A percentile compares a stretch with the other conserved stretches of the same genome.
Conservation (phyloP, 30 jellyfish, hydroid and myxozoan species). For the Pelagia noctiluca region DNA sequence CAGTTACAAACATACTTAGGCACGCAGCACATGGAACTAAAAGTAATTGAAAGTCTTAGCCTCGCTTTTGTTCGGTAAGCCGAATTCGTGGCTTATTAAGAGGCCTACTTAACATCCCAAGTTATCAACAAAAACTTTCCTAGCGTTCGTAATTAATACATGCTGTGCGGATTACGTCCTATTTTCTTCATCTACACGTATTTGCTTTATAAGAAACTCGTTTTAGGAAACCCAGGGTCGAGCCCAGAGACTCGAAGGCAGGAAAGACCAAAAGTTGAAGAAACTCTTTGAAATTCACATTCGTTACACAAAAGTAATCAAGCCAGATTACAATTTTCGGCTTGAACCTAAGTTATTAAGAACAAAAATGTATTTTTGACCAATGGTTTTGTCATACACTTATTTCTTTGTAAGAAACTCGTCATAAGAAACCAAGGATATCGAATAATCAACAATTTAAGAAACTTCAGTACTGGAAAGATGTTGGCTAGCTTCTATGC, state of each 20-base stretch:
- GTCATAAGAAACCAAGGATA: too few relatives aligned
- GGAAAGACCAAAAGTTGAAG: too few relatives aligned
- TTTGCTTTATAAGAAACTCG: not conserved
- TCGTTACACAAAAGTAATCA: not conserved
- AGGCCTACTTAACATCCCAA: slow-evolving; percentile 11
- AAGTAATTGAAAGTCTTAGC: slow-evolving; percentile 18
- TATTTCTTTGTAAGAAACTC: too few relatives aligned
- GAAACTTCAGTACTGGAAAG: too few relatives aligned
- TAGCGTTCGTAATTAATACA: not conserved
- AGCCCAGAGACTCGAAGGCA: too few relatives aligned
- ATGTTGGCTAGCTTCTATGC: too few relatives aligned
- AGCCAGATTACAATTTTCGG: not conserved
- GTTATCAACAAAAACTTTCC: not conserved
- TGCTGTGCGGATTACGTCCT: not conserved
- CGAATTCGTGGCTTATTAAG: not conserved
- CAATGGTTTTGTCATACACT: too few relatives aligned
- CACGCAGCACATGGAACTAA: slow-evolving; percentile 33
- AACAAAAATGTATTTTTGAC: too few relatives aligned
- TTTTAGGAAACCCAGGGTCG: not conserved
- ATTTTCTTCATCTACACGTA: not conserved
- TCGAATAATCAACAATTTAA: too few relatives aligned
- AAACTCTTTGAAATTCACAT: not conserved
- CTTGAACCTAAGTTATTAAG: too few relatives aligned
- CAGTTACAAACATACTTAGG: not conserved
- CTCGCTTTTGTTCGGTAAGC: not conserved